These are phyloP conservation scores for Temnothorax rugatulus DNA, from an alignment of 2,888 invertebrate species.

Conservation along the genomic window DNA sequence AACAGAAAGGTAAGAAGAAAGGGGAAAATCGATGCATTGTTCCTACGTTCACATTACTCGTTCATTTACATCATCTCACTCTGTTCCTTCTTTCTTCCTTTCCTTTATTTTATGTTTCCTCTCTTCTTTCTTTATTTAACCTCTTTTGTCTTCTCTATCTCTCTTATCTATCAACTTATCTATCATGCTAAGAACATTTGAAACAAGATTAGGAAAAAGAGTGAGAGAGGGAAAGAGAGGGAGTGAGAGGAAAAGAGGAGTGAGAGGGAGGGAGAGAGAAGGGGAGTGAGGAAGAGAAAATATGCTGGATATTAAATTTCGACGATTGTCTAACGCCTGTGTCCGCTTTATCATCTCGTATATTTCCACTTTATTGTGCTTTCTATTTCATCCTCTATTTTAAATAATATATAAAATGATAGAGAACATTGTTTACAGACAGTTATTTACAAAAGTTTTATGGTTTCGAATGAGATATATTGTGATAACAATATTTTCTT, in stretches of 20 bases:
- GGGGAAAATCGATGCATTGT: background rate
- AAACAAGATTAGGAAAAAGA: background rate
- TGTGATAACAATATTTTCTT: too few relatives aligned
- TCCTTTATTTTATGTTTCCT: background rate
- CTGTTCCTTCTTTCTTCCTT: background rate
- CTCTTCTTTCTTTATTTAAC: background rate
- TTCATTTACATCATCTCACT: background rate
- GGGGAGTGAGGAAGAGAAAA: background rate
- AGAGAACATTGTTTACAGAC: background rate
- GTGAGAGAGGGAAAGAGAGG: background rate
- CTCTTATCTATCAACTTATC: background rate
- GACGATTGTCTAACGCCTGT: background rate
- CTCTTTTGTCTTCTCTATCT: background rate
- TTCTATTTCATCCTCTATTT: background rate
- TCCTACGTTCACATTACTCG: background rate
- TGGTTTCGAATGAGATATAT: too few relatives aligned
- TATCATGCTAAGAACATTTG: background rate
- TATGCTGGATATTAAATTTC: background rate
- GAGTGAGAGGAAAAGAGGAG: background rate
- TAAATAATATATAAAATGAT: background rate
- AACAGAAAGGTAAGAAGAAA: conserved; percentile 26
- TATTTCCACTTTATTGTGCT: background rate
- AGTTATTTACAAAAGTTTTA: too few relatives aligned
- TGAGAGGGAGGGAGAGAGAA: background rate
- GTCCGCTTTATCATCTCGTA: background rate